Conservation (phyloP, 2,888 invertebrate species). For the Lycia hirtaria region DNA sequence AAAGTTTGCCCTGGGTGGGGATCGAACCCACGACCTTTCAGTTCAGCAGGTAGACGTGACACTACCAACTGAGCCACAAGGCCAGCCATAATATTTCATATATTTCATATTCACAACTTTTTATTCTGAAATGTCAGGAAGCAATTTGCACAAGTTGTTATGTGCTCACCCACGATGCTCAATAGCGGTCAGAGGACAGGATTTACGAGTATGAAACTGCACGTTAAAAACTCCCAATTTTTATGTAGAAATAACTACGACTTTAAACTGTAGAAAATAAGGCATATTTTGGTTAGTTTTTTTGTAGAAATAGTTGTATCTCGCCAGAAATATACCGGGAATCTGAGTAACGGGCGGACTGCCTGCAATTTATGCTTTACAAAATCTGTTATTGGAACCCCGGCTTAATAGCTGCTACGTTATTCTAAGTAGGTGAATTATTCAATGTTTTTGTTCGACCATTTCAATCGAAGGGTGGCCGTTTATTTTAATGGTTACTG, state of each 20-base stretch:
- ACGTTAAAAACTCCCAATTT: slow-evolving; percentile 53
- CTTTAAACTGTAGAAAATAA: slow-evolving; percentile 37
- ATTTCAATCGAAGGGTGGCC: slow-evolving; percentile 15
- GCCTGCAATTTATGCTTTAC: slow-evolving; percentile 61
- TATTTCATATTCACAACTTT: slow-evolving; percentile 60
- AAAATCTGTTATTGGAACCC: slow-evolving; percentile 62
- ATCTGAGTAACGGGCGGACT: slow-evolving; percentile 59
- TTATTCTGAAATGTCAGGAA: slow-evolving; percentile 55
- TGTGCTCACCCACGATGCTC: slow-evolving; percentile 56
- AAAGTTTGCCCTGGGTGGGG: too few relatives aligned
- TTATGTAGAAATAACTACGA: slow-evolving; percentile 24
- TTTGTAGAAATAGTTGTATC: slow-evolving; percentile 45
- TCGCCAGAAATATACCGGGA: slow-evolving; percentile 53
- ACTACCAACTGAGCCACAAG: slow-evolving; percentile 14
- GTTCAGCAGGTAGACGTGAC: slow-evolving; percentile 9
- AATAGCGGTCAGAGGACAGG: slow-evolving; percentile 49
- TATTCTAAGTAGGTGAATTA: slow-evolving; percentile 48
- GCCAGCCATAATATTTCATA: too few relatives aligned
- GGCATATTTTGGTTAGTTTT: slow-evolving; percentile 41
- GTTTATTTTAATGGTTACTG: slow-evolving; percentile 30
- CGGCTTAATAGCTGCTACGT: slow-evolving; percentile 52
- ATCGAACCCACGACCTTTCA: too few relatives aligned
- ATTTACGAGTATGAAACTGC: slow-evolving; percentile 66
- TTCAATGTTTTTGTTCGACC: slow-evolving; percentile 38
- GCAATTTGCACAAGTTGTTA: slow-evolving; percentile 63